Evolutionary conservation across 2,888 invertebrate genomes (phyloP).

Genomic region (Leucoma salicis): DNA sequence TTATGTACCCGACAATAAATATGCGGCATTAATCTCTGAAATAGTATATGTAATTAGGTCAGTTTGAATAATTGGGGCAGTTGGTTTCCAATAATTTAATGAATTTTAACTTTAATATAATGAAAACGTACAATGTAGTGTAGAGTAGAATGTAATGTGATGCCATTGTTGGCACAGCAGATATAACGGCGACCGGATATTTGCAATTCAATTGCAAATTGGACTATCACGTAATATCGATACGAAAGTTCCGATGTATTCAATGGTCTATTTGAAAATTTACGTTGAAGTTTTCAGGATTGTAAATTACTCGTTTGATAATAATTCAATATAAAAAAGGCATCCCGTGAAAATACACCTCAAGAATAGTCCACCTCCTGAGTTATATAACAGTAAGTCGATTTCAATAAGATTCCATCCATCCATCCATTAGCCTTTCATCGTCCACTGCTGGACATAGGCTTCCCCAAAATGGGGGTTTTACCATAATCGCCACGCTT

Average conservation of each 20-base stretch:
- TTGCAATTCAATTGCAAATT: constrained; percentile 45
- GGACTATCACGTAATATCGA: constrained; percentile 38
- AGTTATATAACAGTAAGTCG: no score
- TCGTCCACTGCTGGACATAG: no score
- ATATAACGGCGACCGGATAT: constrained; percentile 43
- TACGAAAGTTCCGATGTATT: constrained; percentile 30
- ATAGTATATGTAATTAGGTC: constrained; percentile 26
- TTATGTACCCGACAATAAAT: constrained; percentile 3
- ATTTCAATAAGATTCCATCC: no score
- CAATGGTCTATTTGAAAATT: constrained; percentile 14
- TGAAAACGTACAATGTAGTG: constrained; percentile 25
- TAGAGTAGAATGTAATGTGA: constrained; percentile 37
- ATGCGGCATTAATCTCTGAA: constrained; percentile 1
- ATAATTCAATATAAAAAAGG: neutral
- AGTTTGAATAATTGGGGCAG: constrained; percentile 25
- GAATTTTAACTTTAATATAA: constrained; percentile 23
- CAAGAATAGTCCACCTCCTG: no score
- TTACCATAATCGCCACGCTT: no score
- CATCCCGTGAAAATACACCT: no score
- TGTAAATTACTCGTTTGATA: neutral
- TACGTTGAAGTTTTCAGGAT: constrained; percentile 19
- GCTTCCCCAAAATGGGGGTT: no score
- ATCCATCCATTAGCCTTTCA: no score
- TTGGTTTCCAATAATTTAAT: constrained; percentile 22
- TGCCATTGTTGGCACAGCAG: constrained; percentile 37